A percentile compares a stretch with the other conserved stretches of the same genome.
Evolutionary conservation across 2,797 vertebrate species (phyloP).

Genomic region (Crypturellus tataupa): DNA sequence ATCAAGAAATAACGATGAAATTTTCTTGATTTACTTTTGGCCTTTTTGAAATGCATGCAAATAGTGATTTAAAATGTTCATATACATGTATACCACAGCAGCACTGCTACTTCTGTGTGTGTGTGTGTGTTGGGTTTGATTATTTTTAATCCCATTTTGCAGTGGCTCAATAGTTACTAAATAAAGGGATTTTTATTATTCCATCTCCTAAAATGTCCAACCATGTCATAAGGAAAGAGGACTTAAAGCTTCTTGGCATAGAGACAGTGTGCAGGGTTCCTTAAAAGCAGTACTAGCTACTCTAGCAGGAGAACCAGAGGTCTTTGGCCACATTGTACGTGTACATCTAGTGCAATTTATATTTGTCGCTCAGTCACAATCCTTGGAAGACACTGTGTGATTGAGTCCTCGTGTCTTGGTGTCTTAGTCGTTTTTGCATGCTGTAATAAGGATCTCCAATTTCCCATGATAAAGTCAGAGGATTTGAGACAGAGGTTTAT

Average conservation of each 20-base stretch:
- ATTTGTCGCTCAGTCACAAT: not conserved
- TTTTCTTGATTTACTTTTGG: not conserved
- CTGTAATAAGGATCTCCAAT: not conserved
- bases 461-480: not conserved
- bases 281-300: not conserved
- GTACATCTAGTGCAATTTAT: not conserved
- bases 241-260: not conserved
- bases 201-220: not conserved
- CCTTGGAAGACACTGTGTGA: not conserved
- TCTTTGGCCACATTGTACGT: not conserved
- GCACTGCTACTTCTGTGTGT: not conserved
- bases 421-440: accelerated
- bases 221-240: not conserved
- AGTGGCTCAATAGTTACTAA: not conserved
- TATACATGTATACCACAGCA: not conserved
- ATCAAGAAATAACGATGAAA: not conserved
- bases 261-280: not conserved
- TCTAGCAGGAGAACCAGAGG: not conserved
- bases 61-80: not conserved
- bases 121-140: not conserved
- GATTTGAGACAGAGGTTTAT: not conserved
- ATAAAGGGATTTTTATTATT: not conserved
- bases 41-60: not conserved
- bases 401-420: not conserved
- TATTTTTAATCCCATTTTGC: not conserved